Percentiles rank a stretch among this genome's conserved stretches.
These are phyloP conservation scores for Oscheius sp. DNA, from an alignment of 2,888 invertebrate species.

Conservation along the genomic window DNA sequence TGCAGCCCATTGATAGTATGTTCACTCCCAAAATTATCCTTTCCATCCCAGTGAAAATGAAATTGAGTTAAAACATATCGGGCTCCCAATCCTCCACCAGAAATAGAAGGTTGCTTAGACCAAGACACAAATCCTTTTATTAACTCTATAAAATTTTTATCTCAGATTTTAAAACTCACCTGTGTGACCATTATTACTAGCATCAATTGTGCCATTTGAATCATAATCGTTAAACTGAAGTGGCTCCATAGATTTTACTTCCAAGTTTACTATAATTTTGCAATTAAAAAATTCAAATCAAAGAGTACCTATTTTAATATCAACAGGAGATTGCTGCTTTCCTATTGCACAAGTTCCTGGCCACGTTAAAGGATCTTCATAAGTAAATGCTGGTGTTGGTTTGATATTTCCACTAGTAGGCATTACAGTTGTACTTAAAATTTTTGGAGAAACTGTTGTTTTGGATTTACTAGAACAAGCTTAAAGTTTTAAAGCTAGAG, in stretches of 20 bases:
- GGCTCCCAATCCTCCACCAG: constrained; percentile 12
- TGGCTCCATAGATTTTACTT: neutral
- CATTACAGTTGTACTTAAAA: neutral
- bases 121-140: constrained; percentile 17
- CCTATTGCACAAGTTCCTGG: neutral
- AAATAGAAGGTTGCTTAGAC: constrained; percentile 22
- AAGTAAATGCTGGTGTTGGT: neutral
- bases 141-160: constrained; percentile 12
- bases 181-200: constrained; percentile 29
- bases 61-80: constrained; percentile 16
- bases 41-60: constrained; percentile 31
- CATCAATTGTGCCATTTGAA: constrained; percentile 8
- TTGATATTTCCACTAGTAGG: neutral
- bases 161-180: constrained; percentile 37
- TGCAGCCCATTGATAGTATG: constrained; percentile 16
- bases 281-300: neutral
- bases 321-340: constrained; percentile 11
- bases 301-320: constrained; percentile 9
- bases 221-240: constrained; percentile 21
- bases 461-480: neutral
- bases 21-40: constrained; percentile 23
- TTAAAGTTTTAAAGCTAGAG: neutral
- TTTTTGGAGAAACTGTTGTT: neutral
- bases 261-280: neutral
- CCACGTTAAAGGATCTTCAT: constrained; percentile 5